phyloP scores from a whole-genome alignment of 2,888 invertebrate genomes.

The Cataglyphis cursor region DNA sequence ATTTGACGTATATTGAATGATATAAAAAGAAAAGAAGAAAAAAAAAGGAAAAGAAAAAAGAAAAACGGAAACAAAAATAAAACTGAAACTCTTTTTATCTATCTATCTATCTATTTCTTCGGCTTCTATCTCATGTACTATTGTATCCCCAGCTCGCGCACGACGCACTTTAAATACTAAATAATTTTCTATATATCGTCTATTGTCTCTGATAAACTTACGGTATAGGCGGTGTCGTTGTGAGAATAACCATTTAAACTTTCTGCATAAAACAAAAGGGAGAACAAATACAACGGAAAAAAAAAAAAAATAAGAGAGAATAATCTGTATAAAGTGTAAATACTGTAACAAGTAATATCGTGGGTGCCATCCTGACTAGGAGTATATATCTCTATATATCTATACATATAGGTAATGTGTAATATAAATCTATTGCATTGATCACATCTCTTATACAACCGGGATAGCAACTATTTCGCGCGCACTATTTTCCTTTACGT shows the following conservation, averaged over 20 bases:
- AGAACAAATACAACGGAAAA: conserved; percentile 58
- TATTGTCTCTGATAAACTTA: conserved; percentile 84
- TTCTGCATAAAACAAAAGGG: conserved; percentile 73
- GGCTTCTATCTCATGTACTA: conserved; percentile 53
- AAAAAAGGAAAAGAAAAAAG: conserved; percentile 10
- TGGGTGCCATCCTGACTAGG: conserved; percentile 85
- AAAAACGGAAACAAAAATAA: conserved; percentile 14
- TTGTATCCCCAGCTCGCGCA: conserved; percentile 63
- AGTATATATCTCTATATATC: conserved; percentile 80
- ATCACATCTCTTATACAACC: conserved; percentile 75
- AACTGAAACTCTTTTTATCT: conserved; percentile 10
- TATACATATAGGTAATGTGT: conserved; percentile 76
- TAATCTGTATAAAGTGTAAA: conserved; percentile 82
- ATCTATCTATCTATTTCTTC: conserved; percentile 2
- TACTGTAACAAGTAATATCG: conserved; percentile 86
- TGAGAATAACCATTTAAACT: conserved; percentile 81
- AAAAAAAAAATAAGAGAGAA: conserved; percentile 61
- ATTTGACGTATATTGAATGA: conserved; percentile 52
- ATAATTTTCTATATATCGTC: conserved; percentile 80
- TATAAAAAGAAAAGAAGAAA: background rate
- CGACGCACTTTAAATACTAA: conserved; percentile 81
- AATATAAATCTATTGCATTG: conserved; percentile 78
- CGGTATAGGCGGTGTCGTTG: conserved; percentile 84
- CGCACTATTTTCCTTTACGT: conserved; percentile 62
- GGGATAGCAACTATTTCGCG: conserved; percentile 75